Evolutionary conservation across 1,140 invertebrate genomes (phyloP).

Genomic region (Melipona quadrifasciata): DNA sequence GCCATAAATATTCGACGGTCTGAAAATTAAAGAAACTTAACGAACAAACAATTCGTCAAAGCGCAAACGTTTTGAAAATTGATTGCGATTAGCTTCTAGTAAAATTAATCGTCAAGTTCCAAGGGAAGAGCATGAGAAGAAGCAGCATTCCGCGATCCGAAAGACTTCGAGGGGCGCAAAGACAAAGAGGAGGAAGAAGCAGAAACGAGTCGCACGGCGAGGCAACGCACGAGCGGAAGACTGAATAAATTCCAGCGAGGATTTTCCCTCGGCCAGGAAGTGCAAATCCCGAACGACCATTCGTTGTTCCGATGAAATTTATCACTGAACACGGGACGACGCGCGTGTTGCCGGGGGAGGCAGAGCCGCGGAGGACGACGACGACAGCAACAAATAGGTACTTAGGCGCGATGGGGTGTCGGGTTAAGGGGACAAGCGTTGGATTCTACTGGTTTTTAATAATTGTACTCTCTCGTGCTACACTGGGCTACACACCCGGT

Average conservation of each 20-base stretch:
- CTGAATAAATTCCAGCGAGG: conserved; percentile 43
- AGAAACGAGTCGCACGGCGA: background rate
- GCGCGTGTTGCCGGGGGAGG: conserved; percentile 41
- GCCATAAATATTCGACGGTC: too few species aligned
- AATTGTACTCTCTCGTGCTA: conserved; percentile 44
- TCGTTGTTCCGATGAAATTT: conserved; percentile 64
- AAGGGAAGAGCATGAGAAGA: too few species aligned
- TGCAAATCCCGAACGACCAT: conserved; percentile 59
- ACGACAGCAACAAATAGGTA: conserved; percentile 70
- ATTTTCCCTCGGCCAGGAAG: conserved; percentile 59
- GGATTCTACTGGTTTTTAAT: conserved; percentile 69
- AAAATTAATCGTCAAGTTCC: too few species aligned
- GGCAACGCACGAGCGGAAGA: background rate
- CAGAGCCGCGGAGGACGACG: conserved; percentile 16
- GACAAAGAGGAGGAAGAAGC: background rate
- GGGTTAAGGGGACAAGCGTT: conserved; percentile 56
- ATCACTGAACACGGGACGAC: conserved; percentile 57
- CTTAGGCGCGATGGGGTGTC: conserved; percentile 63
- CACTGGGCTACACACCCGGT: conserved; percentile 9
- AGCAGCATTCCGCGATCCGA: background rate
- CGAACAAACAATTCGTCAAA: background rate
- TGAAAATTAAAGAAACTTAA: too few species aligned
- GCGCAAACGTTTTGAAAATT: too few species aligned
- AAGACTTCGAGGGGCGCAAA: background rate
- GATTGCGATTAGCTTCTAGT: too few species aligned